Conservation (phyloP, 2,797 vertebrate species). For the Catamblyrhynchus diadema region DNA sequence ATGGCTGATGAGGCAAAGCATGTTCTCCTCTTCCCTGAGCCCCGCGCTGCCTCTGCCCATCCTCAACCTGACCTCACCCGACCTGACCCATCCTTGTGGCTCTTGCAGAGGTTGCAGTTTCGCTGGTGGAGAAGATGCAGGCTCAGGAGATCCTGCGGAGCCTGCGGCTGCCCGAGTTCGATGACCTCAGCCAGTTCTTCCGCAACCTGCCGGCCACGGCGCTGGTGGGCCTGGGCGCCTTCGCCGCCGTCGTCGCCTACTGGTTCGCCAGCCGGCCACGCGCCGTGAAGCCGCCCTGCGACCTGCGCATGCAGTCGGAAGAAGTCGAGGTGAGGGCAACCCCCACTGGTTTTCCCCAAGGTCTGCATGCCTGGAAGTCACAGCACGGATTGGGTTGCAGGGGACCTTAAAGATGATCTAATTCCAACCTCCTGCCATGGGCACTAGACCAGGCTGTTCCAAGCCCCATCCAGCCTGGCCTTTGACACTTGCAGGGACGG, state of each 20-base stretch:
- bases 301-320: conserved; percentile 89
- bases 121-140: conserved; percentile 95
- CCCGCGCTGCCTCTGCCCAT: rapidly evolving
- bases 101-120: conserved; percentile 86
- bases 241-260: conserved; percentile 88
- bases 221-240: conserved; percentile 88
- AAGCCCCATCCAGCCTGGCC: not conserved
- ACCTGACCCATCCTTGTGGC: not conserved
- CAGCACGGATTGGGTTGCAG: not conserved
- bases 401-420: not conserved
- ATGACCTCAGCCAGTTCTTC: conserved; percentile 88
- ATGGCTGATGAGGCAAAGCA: rapidly evolving
- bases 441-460: not conserved
- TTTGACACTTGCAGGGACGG: not conserved
- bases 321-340: conserved; percentile 81
- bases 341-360: rapidly evolving
- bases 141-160: conserved; percentile 89
- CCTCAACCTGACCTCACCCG: not conserved
- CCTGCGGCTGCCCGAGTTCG: conserved; percentile 87
- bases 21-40: not conserved
- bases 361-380: not conserved
- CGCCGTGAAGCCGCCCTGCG: conserved; percentile 87
- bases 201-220: conserved; percentile 87
- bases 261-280: conserved; percentile 92
- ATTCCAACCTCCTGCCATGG: not conserved